Evolutionary conservation across 2,113 vertebrate species (phyloP).

Genomic region (Tapirus terrestris): DNA sequence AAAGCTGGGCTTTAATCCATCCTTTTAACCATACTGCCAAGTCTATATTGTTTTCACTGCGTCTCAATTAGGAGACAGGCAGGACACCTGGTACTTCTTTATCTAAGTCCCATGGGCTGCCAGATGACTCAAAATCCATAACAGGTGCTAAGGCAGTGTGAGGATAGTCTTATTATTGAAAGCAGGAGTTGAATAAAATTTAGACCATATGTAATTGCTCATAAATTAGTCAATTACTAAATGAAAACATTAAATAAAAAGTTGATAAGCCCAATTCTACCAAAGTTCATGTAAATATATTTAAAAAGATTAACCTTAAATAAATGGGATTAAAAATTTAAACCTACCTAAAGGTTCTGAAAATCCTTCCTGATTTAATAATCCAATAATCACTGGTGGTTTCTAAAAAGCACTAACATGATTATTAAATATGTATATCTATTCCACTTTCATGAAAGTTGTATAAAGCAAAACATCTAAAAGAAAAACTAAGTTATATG

Average conservation of each 20-base stretch:
- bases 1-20: conserved; percentile 88
- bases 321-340: conserved; percentile 68
- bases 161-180: conserved; percentile 85
- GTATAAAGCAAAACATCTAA: conserved; percentile 59
- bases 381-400: conserved; percentile 53
- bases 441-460: conserved; percentile 33
- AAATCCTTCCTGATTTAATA: conserved; percentile 66
- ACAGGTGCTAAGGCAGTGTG: conserved; percentile 89
- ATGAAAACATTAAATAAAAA: conserved; percentile 83
- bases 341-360: conserved; percentile 60
- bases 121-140: conserved; percentile 91
- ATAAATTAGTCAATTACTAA: conserved; percentile 85
- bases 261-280: conserved; percentile 67
- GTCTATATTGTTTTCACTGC: conserved; percentile 88
- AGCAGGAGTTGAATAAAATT: conserved; percentile 86
- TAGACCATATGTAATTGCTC: conserved; percentile 83
- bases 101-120: conserved; percentile 88
- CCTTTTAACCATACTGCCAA: conserved; percentile 88
- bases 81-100: conserved; percentile 91
- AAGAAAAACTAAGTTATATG: conserved; percentile 53
- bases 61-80: conserved; percentile 89
- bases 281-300: conserved; percentile 68
- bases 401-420: conserved; percentile 54
- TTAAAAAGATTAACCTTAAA: conserved; percentile 75
- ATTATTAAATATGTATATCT: background rate